phyloP scores from a whole-genome alignment of 2,888 invertebrate species.

The Drosophila nigritarsus region DNA sequence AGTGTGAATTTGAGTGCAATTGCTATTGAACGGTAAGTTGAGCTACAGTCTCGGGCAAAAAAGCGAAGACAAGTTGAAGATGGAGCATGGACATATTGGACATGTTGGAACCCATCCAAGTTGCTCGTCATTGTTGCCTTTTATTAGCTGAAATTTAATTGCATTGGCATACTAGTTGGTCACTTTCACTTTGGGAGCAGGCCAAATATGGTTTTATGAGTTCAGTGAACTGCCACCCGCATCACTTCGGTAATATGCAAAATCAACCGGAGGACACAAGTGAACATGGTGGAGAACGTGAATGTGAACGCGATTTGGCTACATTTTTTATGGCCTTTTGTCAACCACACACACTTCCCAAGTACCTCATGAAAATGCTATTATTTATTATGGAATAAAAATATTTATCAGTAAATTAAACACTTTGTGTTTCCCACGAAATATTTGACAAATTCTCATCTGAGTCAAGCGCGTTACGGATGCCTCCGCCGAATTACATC shows the following conservation, averaged over 20 bases:
- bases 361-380: slow-evolving; percentile 72
- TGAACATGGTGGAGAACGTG: slow-evolving; percentile 51
- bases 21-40: slow-evolving; percentile 49
- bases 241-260: slow-evolving; percentile 62
- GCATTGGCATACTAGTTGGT: slow-evolving; percentile 67
- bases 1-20: slow-evolving; percentile 56
- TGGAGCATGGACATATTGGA: slow-evolving; percentile 8
- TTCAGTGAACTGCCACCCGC: slow-evolving; percentile 59
- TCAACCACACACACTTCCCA: slow-evolving; percentile 35
- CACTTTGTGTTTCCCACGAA: slow-evolving; percentile 49
- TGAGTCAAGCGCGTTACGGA: not conserved
- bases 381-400: slow-evolving; percentile 77
- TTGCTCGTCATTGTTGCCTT: slow-evolving; percentile 49
- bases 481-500: slow-evolving; percentile 51
- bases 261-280: slow-evolving; percentile 74
- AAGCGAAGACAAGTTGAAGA: slow-evolving; percentile 41
- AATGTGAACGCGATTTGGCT: slow-evolving; percentile 45
- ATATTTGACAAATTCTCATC: slow-evolving; percentile 49
- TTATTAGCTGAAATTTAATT: slow-evolving; percentile 74
- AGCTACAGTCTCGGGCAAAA: slow-evolving; percentile 27
- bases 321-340: slow-evolving; percentile 65
- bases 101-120: slow-evolving; percentile 38
- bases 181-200: slow-evolving; percentile 66
- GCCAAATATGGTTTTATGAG: slow-evolving; percentile 66
- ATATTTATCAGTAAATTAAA: slow-evolving; percentile 82